phyloP scores from a whole-genome alignment of 2,888 invertebrate genomes.

The Molanna angustata region DNA sequence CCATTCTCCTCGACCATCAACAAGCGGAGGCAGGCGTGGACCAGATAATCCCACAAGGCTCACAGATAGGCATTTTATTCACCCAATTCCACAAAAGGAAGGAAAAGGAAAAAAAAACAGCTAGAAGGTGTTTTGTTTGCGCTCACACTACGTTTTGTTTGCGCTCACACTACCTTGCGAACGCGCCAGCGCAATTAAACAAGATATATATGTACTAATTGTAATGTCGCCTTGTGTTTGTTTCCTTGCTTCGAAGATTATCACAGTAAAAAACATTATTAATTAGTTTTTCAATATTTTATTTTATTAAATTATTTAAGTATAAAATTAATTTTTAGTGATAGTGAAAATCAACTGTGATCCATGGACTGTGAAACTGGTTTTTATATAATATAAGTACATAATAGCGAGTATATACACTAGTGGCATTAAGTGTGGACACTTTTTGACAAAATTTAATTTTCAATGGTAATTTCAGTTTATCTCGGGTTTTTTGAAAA shows the following conservation, averaged over 20 bases:
- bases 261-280: background rate
- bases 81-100: background rate
- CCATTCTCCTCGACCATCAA: background rate
- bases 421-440: no score
- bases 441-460: no score
- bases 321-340: no score
- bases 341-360: no score
- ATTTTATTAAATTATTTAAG: no score
- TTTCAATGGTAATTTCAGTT: no score
- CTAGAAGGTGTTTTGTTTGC: conserved; percentile 1
- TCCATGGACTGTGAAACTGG: no score
- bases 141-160: no score
- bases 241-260: background rate
- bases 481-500: no score
- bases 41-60: background rate
- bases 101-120: background rate
- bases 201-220: background rate
- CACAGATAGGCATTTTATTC: background rate
- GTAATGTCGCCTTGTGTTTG: background rate
- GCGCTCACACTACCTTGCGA: background rate
- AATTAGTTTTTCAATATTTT: no score
- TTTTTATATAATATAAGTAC: no score
- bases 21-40: background rate
- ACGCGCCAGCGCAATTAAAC: background rate
- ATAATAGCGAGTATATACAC: no score